Percentiles rank a stretch among this genome's conserved stretches.
These are phyloP conservation scores for Eulemur rufifrons DNA, from an alignment of 2,113 vertebrate genomes.

Conservation along the genomic window DNA sequence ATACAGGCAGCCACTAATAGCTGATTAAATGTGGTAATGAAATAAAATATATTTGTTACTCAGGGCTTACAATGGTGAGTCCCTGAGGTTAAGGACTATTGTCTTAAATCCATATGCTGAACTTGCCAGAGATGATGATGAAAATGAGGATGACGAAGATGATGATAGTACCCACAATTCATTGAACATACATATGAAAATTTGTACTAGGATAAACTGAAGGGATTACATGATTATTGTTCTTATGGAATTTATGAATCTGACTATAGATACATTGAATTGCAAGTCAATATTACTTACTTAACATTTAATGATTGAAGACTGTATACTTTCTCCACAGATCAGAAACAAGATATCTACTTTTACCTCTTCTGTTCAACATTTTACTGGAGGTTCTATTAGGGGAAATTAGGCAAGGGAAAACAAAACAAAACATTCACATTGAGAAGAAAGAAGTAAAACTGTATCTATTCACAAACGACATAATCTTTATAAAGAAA, in stretches of 20 bases:
- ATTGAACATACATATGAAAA: background rate
- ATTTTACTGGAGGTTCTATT: background rate
- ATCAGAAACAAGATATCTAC: background rate
- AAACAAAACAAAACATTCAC: background rate
- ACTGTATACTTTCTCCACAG: background rate
- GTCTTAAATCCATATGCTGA: background rate
- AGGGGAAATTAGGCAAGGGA: background rate
- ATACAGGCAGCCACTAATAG: rapidly evolving
- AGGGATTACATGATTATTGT: background rate
- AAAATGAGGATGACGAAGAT: background rate
- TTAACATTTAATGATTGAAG: background rate
- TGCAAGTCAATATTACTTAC: background rate
- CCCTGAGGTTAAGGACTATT: background rate
- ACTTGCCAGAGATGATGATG: background rate
- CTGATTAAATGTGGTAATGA: background rate
- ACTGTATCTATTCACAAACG: background rate
- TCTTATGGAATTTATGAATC: background rate
- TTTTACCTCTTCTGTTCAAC: background rate
- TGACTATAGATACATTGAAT: background rate
- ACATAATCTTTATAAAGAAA: background rate
- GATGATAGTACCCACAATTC: background rate
- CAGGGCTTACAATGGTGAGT: background rate
- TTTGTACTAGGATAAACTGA: background rate
- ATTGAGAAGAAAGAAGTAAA: background rate
- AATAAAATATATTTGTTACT: background rate